Conservation (phyloP, 64 coral and sea anemone species). For the Anthopleura sola region DNA sequence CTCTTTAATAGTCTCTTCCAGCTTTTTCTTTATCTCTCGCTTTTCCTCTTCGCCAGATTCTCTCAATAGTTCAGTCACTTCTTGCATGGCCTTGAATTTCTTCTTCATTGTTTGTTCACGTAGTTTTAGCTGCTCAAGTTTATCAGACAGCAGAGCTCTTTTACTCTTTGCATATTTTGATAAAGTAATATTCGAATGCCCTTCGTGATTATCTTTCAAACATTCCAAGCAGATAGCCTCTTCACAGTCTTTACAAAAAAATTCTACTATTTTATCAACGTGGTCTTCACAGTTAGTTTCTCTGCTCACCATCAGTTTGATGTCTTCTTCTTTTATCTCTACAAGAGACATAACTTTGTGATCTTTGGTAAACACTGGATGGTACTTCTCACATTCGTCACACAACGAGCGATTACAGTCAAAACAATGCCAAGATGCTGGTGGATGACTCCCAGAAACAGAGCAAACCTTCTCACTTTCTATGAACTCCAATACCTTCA, state of each 20-base stretch:
- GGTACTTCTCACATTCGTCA: neutral
- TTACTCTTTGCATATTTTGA: neutral
- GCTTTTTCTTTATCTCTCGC: neutral
- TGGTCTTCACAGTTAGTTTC: neutral
- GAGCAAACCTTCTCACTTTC: slow-evolving; percentile 14
- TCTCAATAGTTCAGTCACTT: neutral
- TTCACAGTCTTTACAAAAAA: slow-evolving; percentile 5
- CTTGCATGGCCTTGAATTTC: neutral
- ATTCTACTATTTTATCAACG: neutral
- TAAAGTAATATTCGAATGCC: neutral
- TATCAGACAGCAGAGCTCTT: neutral
- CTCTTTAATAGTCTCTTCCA: neutral
- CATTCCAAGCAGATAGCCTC: neutral
- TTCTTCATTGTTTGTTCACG: neutral
- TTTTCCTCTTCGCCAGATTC: neutral
- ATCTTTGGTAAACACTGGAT: neutral
- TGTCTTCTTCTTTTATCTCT: neutral
- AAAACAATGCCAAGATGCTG: slow-evolving; percentile 4
- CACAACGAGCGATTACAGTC: slow-evolving; percentile 21
- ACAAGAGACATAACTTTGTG: neutral
- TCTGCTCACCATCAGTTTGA: neutral
- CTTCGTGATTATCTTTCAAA: neutral
- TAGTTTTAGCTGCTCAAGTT: neutral
- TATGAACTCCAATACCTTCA: neutral
- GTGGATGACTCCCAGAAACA: neutral